These are phyloP conservation scores for Glossosoma conforme DNA, from an alignment of 1,140 invertebrate species.

Conservation along the genomic window DNA sequence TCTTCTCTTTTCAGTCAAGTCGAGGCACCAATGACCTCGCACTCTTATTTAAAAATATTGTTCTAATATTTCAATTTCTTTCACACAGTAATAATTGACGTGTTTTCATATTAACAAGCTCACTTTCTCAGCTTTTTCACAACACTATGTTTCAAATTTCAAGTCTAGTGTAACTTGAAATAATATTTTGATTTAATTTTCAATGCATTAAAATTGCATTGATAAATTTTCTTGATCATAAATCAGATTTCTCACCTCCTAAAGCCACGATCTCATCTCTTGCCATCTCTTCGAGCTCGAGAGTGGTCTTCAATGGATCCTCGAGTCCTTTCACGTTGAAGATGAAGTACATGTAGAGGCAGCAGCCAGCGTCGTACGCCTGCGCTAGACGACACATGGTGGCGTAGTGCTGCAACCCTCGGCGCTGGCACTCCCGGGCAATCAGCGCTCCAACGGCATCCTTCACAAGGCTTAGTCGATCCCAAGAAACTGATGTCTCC, in stretches of 20 bases:
- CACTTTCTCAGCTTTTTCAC: no score
- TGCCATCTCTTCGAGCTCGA: slow-evolving; percentile 77
- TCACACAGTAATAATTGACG: no score
- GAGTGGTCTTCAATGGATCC: slow-evolving; percentile 73
- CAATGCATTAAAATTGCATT: no score
- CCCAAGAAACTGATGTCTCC: slow-evolving; percentile 97
- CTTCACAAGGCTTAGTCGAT: slow-evolving; percentile 78
- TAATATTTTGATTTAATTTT: no score
- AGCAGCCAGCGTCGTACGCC: slow-evolving; percentile 94
- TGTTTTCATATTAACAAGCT: no score
- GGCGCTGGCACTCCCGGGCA: slow-evolving; percentile 63
- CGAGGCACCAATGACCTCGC: no score
- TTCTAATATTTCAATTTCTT: no score
- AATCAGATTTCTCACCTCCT: slow-evolving; percentile 67
- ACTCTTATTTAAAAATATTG: no score
- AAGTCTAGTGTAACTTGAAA: no score
- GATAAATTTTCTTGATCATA: no score
- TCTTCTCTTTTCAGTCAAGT: no score
- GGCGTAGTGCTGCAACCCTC: slow-evolving; percentile 57
- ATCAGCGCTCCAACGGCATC: slow-evolving; percentile 84
- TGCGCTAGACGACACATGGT: slow-evolving; percentile 88
- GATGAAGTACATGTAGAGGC: slow-evolving; percentile 97
- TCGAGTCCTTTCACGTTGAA: slow-evolving; percentile 65
- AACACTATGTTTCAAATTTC: no score
- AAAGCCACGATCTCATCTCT: slow-evolving; percentile 86